Evolutionary conservation across 2,113 vertebrate genomes (phyloP).

Genomic region (Apeltes quadracus): DNA sequence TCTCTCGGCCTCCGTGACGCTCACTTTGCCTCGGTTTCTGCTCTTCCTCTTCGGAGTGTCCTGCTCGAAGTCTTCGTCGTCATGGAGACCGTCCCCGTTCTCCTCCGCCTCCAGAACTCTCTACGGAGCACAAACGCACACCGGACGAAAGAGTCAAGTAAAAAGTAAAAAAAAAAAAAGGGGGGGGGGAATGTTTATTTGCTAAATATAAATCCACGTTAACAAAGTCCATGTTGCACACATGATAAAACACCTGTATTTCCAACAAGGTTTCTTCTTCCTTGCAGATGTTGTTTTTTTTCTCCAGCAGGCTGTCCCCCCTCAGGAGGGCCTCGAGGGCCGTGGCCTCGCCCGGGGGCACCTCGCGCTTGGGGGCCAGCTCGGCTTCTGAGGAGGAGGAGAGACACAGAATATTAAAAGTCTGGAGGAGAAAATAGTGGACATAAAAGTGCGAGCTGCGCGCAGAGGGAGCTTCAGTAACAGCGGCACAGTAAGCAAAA

Average conservation of each 20-base stretch:
- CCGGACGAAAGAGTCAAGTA: not conserved
- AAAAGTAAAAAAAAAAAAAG: not conserved
- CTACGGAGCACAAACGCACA: conserved; percentile 68
- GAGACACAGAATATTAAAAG: not conserved
- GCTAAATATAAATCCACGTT: not conserved
- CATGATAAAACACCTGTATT: conserved; percentile 86
- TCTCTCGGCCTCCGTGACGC: conserved; percentile 50
- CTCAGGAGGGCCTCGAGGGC: conserved; percentile 90
- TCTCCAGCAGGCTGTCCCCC: conserved; percentile 84
- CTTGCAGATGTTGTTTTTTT: conserved; percentile 85
- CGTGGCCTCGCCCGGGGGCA: conserved; percentile 86
- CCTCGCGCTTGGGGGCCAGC: conserved; percentile 78
- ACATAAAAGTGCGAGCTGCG: not conserved
- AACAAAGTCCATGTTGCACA: not conserved
- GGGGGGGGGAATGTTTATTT: too few relatives aligned
- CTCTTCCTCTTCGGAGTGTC: conserved; percentile 96
- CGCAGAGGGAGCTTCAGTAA: not conserved
- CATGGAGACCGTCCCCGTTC: conserved; percentile 92
- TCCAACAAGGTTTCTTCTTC: conserved; percentile 95
- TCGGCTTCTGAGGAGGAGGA: conserved; percentile 74
- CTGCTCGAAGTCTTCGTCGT: conserved; percentile 95
- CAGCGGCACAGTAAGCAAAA: not conserved
- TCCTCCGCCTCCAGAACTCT: conserved; percentile 96
- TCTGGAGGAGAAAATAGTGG: not conserved
- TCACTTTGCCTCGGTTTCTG: conserved; percentile 94